Base-by-base conservation (phyloP, 2,113 vertebrate genomes). In the Rhipidura dahli region DNA sequence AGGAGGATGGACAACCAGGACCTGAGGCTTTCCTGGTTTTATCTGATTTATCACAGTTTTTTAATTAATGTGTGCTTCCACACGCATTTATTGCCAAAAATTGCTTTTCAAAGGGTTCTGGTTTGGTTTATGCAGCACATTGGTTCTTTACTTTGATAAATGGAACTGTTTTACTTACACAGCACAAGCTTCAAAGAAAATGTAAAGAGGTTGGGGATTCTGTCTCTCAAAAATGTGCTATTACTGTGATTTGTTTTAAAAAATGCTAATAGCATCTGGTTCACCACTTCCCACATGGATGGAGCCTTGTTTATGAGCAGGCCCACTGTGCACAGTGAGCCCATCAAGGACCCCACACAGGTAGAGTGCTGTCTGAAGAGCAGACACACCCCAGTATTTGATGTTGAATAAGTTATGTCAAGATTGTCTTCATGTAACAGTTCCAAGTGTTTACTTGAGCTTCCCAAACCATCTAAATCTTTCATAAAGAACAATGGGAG, bases 101-200 rank as follows among this genome's bases (percentile, higher is more conserved):
- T 7, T 3, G 2, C 5, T 47, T 88, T 76, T 37, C 20, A 23
- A 13, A 65, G 9, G 17, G 20, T 7, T 63, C 59, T 35, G 23
- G 0, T 30, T 65, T 37, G 3, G 40, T 59, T 42, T 39, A 8
- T 24, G 24, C 2, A 26, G 31, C 27, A 31, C 16, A 11, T 17
- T 72, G 4, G 3, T 37, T 45, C 28, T 51, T 68, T 7, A 23
- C 54, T 59, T 75, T 71, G 60, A 27, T 47, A 60, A 89, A 78
- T 15, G 4, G 10, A 61, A 87, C 7, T 7, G 9, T 31, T 53
- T 12, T 8, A 28, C 4, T 89, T 18, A n/a, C 0, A 0, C 10
- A 53, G 40, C 60, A 72, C 63, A 73, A 78, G 9, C 37, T 13
- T 15, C 42, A n/a, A 15, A 70, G 65, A 30, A 70, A 63, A 40